Evolutionary conservation across 2,888 invertebrate species (phyloP).

Genomic region (Dicranocentrus wangi): DNA sequence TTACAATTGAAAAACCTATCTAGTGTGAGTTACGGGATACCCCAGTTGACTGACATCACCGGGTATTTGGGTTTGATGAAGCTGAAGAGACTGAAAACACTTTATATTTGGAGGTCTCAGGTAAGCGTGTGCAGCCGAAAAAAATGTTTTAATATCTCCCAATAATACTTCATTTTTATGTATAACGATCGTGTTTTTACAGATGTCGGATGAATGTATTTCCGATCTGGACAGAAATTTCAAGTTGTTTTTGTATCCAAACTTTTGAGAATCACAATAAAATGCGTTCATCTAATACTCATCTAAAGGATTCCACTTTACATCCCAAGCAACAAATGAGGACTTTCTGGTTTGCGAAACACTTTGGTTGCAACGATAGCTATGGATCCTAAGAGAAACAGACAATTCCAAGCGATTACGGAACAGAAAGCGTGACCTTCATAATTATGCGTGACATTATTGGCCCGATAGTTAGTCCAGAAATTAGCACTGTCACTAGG

Average conservation of each 20-base stretch:
- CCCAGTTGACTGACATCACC: slow-evolving; percentile 61
- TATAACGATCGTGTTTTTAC: slow-evolving; percentile 3
- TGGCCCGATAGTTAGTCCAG: slow-evolving; percentile 55
- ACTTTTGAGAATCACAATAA: slow-evolving; percentile 34
- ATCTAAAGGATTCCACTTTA: slow-evolving; percentile 10
- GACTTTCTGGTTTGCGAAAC: slow-evolving; percentile 25
- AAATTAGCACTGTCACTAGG: slow-evolving; percentile 39
- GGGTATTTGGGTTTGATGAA: slow-evolving; percentile 54
- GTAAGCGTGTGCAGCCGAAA: slow-evolving; percentile 11
- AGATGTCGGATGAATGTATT: slow-evolving; percentile 62
- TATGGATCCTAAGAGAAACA: slow-evolving; percentile 35
- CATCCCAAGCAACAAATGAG: slow-evolving; percentile 50
- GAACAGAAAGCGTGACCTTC: slow-evolving; percentile 63
- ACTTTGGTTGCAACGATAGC: slow-evolving; percentile 32
- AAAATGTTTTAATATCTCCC: neutral
- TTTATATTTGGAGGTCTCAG: slow-evolving; percentile 63
- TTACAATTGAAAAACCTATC: slow-evolving; percentile 63
- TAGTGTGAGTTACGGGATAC: slow-evolving; percentile 56
- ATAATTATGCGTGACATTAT: slow-evolving; percentile 30
- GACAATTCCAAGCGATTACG: slow-evolving; percentile 49
- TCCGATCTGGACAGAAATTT: slow-evolving; percentile 42
- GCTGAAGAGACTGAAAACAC: slow-evolving; percentile 39
- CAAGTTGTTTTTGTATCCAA: slow-evolving; percentile 49
- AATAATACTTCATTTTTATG: slow-evolving; percentile 10
- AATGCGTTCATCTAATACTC: slow-evolving; percentile 4